Conservation (phyloP, 2,113 vertebrate species). For the Aviceda subcristata region DNA sequence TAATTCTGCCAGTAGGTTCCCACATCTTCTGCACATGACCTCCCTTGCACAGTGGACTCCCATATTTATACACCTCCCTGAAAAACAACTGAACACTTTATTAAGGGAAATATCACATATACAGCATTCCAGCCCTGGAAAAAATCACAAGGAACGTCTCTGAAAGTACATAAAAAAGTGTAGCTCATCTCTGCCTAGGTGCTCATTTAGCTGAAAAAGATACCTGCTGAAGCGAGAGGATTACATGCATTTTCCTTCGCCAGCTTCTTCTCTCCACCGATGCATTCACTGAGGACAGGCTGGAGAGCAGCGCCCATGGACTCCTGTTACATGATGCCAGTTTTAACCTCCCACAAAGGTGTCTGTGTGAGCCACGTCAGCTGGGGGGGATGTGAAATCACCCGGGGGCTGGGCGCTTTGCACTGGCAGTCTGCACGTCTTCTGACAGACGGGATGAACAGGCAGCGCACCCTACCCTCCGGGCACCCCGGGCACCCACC, state of each 20-base stretch:
- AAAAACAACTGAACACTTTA: background rate
- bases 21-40: background rate
- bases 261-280: background rate
- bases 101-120: background rate
- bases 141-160: background rate
- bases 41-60: background rate
- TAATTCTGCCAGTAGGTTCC: background rate
- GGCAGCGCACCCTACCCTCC: background rate
- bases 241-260: background rate
- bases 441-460: fast-evolving
- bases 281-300: background rate
- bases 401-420: background rate
- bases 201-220: background rate
- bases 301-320: background rate
- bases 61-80: background rate
- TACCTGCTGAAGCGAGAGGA: background rate
- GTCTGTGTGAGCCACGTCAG: background rate
- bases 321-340: background rate
- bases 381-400: background rate
- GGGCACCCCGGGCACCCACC: fast-evolving
- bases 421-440: background rate
- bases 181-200: background rate
- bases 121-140: background rate
- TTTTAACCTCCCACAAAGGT: background rate
- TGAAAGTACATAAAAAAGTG: background rate